Evolutionary conservation across 2,888 invertebrate species (phyloP).

Genomic region (Lepidocyrtinus sp.): DNA sequence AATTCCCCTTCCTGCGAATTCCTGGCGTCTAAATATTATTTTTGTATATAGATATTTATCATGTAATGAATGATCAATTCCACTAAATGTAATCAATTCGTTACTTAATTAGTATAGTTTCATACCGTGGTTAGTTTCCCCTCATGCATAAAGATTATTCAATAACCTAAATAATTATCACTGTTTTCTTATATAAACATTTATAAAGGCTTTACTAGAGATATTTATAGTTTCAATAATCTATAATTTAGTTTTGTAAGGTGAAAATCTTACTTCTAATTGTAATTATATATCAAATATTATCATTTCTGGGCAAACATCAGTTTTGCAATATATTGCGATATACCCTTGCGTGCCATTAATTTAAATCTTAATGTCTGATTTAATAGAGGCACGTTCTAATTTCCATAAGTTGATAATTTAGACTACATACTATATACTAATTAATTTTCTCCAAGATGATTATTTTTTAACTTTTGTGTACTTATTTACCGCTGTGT

Average conservation of each 20-base stretch:
- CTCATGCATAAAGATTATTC: not conserved
- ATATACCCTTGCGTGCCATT: not conserved
- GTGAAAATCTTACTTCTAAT: too few species aligned
- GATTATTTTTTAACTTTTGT: too few species aligned
- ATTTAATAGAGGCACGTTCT: not conserved
- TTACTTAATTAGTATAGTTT: too few species aligned
- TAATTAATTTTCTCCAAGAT: too few species aligned
- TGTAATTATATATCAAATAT: not conserved
- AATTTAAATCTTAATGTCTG: not conserved
- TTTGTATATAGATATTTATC: not conserved
- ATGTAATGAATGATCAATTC: not conserved
- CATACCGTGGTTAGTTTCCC: not conserved
- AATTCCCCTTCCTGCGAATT: not conserved
- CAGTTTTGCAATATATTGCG: not conserved
- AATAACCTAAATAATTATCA: conserved; percentile 8
- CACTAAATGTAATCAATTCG: too few species aligned
- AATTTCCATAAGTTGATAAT: not conserved
- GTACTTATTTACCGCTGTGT: too few species aligned
- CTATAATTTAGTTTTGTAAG: not conserved
- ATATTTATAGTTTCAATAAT: not conserved
- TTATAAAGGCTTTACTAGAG: not conserved
- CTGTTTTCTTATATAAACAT: not conserved
- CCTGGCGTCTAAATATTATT: not conserved
- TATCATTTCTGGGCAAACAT: not conserved
- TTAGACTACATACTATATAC: not conserved